phyloP scores from a whole-genome alignment of 2,113 vertebrate genomes.

The Anarhynchus alexandrinus region DNA sequence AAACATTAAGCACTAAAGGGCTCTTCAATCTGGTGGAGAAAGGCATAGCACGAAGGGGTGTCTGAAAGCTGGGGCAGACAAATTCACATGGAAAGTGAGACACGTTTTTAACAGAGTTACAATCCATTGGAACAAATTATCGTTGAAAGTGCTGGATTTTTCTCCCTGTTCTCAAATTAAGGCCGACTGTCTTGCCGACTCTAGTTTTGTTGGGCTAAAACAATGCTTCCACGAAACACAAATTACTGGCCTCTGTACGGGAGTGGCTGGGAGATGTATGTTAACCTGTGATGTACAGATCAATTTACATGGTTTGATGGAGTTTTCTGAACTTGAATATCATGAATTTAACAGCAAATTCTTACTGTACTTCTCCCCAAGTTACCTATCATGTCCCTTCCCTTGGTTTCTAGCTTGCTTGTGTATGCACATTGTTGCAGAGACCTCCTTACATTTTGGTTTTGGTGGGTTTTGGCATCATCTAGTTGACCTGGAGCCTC shows the following conservation, averaged over 20 bases:
- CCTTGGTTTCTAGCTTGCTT: not conserved
- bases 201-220: not conserved
- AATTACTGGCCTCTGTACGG: not conserved
- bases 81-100: not conserved
- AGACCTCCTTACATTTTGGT: not conserved
- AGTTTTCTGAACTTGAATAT: not conserved
- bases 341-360: not conserved
- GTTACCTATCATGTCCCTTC: accelerated
- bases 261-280: not conserved
- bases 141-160: not conserved
- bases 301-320: not conserved
- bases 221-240: not conserved
- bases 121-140: not conserved
- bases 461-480: not conserved
- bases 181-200: not conserved
- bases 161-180: not conserved
- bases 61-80: not conserved
- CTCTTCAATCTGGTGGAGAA: not conserved
- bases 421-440: accelerated
- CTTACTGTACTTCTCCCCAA: not conserved
- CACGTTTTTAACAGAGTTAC: not conserved
- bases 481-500: not conserved
- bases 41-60: not conserved
- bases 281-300: not conserved
- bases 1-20: not conserved